A percentile compares a stretch with the other conserved stretches of the same genome.
Conservation (phyloP, 2,113 vertebrate species). For the Australoheros scitulus region DNA sequence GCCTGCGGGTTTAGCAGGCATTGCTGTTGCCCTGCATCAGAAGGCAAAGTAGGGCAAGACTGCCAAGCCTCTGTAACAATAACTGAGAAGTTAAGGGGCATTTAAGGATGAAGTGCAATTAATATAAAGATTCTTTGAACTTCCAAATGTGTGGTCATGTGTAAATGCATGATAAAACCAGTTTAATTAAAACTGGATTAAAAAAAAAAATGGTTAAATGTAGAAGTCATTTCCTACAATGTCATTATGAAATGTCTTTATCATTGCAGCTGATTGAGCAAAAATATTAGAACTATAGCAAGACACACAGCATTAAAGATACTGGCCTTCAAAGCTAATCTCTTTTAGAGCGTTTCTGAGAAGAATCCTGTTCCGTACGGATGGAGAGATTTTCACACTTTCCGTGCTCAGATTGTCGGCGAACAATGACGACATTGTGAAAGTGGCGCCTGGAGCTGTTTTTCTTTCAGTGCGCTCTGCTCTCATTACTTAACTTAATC, state of each 20-base stretch:
- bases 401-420: constrained; percentile 33
- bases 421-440: constrained; percentile 73
- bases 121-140: constrained; percentile 43
- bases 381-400: constrained; percentile 56
- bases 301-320: neutral
- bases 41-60: constrained; percentile 12
- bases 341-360: constrained; percentile 13
- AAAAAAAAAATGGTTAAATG: neutral
- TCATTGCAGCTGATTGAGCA: neutral
- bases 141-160: constrained; percentile 22
- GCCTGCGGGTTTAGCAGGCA: constrained; percentile 34
- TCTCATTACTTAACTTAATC: constrained; percentile 61
- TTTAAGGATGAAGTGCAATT: constrained; percentile 23
- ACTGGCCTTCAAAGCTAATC: constrained; percentile 12
- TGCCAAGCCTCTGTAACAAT: constrained; percentile 25
- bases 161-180: constrained; percentile 26
- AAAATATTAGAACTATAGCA: neutral
- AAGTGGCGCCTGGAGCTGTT: constrained; percentile 44
- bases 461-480: constrained; percentile 60
- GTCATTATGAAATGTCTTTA: constrained; percentile 10
- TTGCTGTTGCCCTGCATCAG: constrained; percentile 37
- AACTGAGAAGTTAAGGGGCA: neutral
- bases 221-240: neutral
- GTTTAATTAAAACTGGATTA: constrained; percentile 1
- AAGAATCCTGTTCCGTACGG: constrained; percentile 8